A percentile compares a stretch with the other conserved stretches of the same genome.
phyloP scores from a whole-genome alignment of 2,797 vertebrate species.

The Gambelia wislizenii region DNA sequence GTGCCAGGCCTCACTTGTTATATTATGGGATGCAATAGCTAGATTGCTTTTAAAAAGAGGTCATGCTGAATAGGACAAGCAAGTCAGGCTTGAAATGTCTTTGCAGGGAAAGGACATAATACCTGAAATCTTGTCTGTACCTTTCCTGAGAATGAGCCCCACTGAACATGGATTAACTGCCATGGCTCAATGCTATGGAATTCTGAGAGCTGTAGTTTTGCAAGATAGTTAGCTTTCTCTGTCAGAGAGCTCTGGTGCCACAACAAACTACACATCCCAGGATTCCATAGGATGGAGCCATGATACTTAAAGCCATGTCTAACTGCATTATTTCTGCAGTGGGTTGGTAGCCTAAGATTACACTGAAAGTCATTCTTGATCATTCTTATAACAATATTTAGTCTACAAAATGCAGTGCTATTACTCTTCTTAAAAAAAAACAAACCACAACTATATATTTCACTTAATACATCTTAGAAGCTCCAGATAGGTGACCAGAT shows the following conservation, averaged over 20 bases:
- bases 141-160: neutral
- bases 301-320: no score
- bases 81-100: neutral
- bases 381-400: neutral
- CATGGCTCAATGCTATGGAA: no score
- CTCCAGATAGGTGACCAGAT: neutral
- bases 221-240: no score
- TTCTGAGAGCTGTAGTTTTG: no score
- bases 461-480: no score
- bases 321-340: no score
- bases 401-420: no score
- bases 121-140: neutral
- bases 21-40: neutral
- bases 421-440: neutral
- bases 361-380: neutral
- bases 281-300: no score
- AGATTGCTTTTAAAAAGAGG: neutral
- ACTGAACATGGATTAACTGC: no score
- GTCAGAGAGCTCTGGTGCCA: no score
- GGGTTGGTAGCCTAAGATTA: no score
- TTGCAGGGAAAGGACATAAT: neutral
- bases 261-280: no score
- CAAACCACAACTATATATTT: neutral
- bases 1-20: neutral
- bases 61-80: neutral